Percentiles rank a stretch among this genome's conserved stretches.
Conservation (phyloP, 2,888 invertebrate species). For the Hirtodrosophila alboralis region DNA sequence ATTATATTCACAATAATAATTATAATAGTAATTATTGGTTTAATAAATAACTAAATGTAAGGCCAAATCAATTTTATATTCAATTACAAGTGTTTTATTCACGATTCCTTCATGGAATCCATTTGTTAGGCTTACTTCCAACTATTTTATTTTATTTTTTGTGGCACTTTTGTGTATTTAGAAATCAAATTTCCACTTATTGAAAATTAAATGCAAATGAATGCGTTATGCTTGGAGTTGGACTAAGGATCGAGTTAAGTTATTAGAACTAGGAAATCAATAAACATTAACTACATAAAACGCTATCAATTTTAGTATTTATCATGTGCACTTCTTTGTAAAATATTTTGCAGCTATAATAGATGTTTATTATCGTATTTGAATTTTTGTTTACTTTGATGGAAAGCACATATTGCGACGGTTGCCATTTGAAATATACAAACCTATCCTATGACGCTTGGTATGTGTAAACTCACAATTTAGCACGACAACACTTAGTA, state of each 20-base stretch:
- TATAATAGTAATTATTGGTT: conserved; percentile 49
- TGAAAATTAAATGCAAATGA: conserved; percentile 71
- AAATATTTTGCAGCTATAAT: conserved; percentile 44
- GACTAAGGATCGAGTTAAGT: conserved; percentile 30
- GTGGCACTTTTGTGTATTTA: conserved; percentile 59
- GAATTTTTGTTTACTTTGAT: conserved; percentile 17
- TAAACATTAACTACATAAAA: conserved; percentile 42
- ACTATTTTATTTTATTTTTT: conserved; percentile 31
- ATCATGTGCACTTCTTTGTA: conserved; percentile 45
- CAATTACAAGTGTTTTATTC: conserved; percentile 30
- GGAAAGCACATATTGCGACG: conserved; percentile 51
- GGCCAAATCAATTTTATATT: conserved; percentile 62
- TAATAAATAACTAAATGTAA: conserved; percentile 76
- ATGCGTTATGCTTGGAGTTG: conserved; percentile 50
- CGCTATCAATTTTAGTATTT: conserved; percentile 37
- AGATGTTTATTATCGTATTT: conserved; percentile 1
- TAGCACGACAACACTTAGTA: conserved; percentile 49
- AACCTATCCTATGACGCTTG: conserved; percentile 29
- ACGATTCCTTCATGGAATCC: conserved; percentile 20
- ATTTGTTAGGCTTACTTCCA: conserved; percentile 27
- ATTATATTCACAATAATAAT: conserved; percentile 52
- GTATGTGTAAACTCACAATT: conserved; percentile 50
- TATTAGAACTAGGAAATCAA: conserved; percentile 22
- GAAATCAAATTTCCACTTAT: conserved; percentile 56
- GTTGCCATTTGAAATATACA: conserved; percentile 21